Evolutionary conservation across 2,113 vertebrate species (phyloP), one percentile per base, ranked within the genome.

Genomic region (Saguinus midas): DNA sequence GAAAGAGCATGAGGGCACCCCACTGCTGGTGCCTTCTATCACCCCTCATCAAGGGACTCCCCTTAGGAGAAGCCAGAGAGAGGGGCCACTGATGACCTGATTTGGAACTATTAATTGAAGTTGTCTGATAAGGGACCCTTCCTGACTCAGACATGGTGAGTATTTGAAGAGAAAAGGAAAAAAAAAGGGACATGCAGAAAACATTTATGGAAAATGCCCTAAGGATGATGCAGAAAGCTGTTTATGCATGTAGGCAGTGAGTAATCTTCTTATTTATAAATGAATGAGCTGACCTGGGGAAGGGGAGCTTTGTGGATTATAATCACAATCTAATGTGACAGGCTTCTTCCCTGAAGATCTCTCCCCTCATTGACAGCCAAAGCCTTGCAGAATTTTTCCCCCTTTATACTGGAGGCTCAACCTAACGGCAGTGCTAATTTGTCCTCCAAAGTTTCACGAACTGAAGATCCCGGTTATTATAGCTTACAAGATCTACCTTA

Each of bases 31-130:
- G 95, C 96, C 97, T 97, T 97, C 97, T 86, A 96, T 90, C 92
- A 94, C 96, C 98, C 97, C 92, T 98, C 97, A 97, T 98, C 97
- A 98, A 97, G 98, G 97, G 96, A 97, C 96, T 92, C 37, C 8
- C 43, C 45, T 93, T 96, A 25, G 64, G 98, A 97, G 98, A 89
- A 96, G 94, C 95, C 97, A 70, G 94, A 96, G 91, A 97, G 93
- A 94, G 94, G 97, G 97, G 95, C 95, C 96, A 88, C 96, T 93
- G 94, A 97, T 93, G 97, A 97, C 87, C 89, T 96, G 79, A 83
- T 85, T 92, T 97, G 97, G 93, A 95, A 57, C 52, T 97, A 87
- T 97, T 96, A 78, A 97, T 98, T 98, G 97, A 98, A 96, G 97
- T 90, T 57, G 55, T 1, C 94, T 97, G 92, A 86, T 87, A 66